phyloP scores from a whole-genome alignment of 2,113 vertebrate genomes.

The Cyprinodon brontotheroides region DNA sequence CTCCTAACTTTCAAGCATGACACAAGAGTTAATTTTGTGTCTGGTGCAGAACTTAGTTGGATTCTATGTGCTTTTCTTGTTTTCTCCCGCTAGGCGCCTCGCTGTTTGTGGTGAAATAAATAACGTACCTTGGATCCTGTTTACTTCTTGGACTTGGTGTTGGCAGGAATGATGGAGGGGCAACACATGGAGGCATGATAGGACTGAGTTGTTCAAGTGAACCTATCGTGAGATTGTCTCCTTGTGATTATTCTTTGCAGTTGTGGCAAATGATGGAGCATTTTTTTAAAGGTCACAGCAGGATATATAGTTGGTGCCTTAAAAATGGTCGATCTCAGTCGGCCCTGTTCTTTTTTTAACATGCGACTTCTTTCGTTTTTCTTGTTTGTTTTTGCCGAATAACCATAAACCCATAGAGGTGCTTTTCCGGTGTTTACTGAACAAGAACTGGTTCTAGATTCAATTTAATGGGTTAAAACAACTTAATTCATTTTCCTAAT shows the following conservation, averaged over 20 bases:
- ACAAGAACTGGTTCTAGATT: background rate
- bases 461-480: background rate
- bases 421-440: background rate
- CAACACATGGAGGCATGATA: background rate
- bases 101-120: too few species aligned
- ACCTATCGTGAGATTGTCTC: background rate
- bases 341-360: background rate
- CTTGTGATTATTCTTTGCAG: background rate
- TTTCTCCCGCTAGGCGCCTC: too few species aligned
- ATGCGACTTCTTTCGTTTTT: background rate
- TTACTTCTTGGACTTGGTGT: too few species aligned
- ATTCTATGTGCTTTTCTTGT: too few species aligned
- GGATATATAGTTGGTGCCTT: background rate
- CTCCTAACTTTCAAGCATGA: too few species aligned
- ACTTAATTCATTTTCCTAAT: too few species aligned
- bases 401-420: background rate
- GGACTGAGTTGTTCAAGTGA: background rate
- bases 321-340: background rate
- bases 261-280: background rate
- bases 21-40: too few species aligned
- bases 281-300: background rate
- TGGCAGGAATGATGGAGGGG: too few species aligned
- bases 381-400: background rate
- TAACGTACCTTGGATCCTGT: too few species aligned
- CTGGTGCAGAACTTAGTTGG: too few species aligned